Evolutionary conservation across 2,797 vertebrate species (phyloP).

Genomic region (Lutjanus campechanus): DNA sequence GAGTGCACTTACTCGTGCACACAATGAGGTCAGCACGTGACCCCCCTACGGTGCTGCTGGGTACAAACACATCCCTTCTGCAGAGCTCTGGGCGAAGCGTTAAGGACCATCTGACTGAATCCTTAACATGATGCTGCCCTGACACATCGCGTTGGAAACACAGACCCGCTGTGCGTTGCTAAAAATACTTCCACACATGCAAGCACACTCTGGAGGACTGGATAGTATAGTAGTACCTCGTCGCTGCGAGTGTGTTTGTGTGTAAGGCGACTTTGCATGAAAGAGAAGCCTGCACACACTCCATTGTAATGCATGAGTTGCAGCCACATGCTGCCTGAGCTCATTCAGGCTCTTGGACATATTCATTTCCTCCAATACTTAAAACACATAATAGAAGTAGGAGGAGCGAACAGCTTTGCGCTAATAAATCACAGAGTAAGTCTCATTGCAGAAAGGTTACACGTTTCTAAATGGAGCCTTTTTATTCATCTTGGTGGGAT

Average conservation of each 20-base stretch:
- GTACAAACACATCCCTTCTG: slow-evolving; percentile 79
- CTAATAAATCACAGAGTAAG: slow-evolving; percentile 66
- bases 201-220: slow-evolving; percentile 52
- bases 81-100: slow-evolving; percentile 70
- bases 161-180: slow-evolving; percentile 55
- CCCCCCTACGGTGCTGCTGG: slow-evolving; percentile 70
- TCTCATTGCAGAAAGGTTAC: slow-evolving; percentile 67
- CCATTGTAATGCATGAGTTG: slow-evolving; percentile 69
- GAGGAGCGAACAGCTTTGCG: slow-evolving; percentile 53
- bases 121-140: slow-evolving; percentile 67
- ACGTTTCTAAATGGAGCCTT: slow-evolving; percentile 67
- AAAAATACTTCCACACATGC: slow-evolving; percentile 78
- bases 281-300: slow-evolving; percentile 47
- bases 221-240: slow-evolving; percentile 40
- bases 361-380: slow-evolving; percentile 67
- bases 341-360: slow-evolving; percentile 61
- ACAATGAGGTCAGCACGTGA: slow-evolving; percentile 89
- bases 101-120: slow-evolving; percentile 79
- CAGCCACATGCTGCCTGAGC: slow-evolving; percentile 48
- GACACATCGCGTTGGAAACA: slow-evolving; percentile 66
- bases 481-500: slow-evolving; percentile 65
- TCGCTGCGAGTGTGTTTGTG: slow-evolving; percentile 26
- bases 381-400: slow-evolving; percentile 59
- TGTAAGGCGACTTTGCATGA: slow-evolving; percentile 38
- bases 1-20: slow-evolving; percentile 82